Conservation (phyloP, 2,113 vertebrate species). For the Microtus montanus region DNA sequence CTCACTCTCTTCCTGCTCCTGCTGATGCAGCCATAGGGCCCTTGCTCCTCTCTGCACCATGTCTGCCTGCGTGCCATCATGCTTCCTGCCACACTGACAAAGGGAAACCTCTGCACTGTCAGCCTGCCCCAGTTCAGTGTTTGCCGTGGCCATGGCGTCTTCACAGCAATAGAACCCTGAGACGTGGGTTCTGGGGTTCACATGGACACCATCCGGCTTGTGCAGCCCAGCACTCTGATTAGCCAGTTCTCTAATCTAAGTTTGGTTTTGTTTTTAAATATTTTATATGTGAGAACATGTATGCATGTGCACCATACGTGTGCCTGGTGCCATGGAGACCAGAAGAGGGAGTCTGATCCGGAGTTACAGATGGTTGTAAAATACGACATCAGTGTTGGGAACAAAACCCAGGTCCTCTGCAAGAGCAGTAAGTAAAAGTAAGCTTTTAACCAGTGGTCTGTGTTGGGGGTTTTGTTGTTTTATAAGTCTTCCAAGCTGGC, state of each 20-base stretch:
- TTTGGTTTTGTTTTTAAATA: background rate
- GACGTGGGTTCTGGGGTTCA: background rate
- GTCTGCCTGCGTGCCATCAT: background rate
- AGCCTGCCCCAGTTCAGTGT: background rate
- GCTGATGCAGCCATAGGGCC: background rate
- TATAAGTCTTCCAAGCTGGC: background rate
- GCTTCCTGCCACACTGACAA: background rate
- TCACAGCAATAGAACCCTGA: background rate
- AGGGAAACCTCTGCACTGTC: background rate
- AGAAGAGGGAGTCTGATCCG: background rate
- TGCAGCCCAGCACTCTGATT: background rate
- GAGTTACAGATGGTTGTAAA: background rate
- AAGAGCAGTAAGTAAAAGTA: background rate
- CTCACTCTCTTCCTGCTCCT: background rate
- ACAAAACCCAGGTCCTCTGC: background rate
- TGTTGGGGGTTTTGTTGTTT: background rate
- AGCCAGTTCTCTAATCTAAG: background rate
- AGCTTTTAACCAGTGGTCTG: background rate
- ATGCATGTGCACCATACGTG: background rate
- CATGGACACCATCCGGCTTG: background rate
- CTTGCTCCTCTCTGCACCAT: background rate
- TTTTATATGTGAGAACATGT: background rate
- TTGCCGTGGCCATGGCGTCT: background rate
- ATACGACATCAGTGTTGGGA: background rate
- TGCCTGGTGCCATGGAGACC: too few relatives aligned